phyloP scores from a whole-genome alignment of 2,797 vertebrate genomes.

The Hydrophis major region DNA sequence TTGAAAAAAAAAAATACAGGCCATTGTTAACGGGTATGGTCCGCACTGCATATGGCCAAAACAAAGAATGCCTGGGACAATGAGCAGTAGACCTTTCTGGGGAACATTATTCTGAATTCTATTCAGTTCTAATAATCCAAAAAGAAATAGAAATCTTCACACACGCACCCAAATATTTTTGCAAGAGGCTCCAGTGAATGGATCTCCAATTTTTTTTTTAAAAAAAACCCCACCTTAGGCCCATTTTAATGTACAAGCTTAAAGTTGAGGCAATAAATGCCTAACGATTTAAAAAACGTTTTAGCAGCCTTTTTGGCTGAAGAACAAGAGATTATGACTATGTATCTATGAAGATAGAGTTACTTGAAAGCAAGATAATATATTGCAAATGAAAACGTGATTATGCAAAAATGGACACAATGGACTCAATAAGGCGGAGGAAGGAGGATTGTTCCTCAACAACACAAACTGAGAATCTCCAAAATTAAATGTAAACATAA shows the following conservation, averaged over 20 bases:
- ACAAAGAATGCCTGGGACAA: neutral
- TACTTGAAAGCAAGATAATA: neutral
- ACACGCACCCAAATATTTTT: neutral
- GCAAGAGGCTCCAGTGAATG: neutral
- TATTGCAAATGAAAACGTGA: neutral
- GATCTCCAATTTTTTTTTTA: too few species aligned
- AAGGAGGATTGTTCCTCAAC: neutral
- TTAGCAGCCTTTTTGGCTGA: neutral
- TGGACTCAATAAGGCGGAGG: neutral
- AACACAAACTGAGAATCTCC: too few species aligned
- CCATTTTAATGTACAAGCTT: neutral
- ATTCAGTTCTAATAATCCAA: neutral
- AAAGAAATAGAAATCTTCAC: neutral
- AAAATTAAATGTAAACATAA: neutral
- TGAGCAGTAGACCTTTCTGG: neutral
- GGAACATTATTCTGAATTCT: neutral
- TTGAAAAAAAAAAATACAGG: neutral
- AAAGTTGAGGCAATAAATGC: neutral
- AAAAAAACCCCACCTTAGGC: too few species aligned
- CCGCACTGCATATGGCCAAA: neutral
- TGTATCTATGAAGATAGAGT: neutral
- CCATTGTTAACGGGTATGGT: neutral
- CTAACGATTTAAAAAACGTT: too few species aligned
- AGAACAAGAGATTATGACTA: neutral
- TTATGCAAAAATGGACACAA: neutral